Conservation (phyloP, 2,113 vertebrate species). For the Oreocharis arfaki region DNA sequence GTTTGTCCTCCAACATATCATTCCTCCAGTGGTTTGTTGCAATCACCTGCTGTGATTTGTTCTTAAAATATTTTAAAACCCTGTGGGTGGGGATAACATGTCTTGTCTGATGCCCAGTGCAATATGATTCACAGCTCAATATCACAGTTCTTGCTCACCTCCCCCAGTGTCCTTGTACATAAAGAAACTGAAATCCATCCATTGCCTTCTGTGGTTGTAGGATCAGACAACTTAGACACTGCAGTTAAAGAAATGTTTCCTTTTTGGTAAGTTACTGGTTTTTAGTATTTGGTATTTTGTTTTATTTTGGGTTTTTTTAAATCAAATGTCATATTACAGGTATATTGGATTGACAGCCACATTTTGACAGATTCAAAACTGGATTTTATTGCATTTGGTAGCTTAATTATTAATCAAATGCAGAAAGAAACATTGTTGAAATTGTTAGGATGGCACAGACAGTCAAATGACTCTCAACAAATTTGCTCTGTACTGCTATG, state of each 20-base stretch:
- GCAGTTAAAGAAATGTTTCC: background rate
- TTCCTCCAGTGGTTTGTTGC: background rate
- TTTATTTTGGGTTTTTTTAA: background rate
- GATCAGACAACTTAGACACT: background rate
- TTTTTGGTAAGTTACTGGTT: background rate
- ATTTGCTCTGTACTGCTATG: background rate
- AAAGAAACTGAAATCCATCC: background rate
- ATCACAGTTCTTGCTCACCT: background rate
- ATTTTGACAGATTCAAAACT: background rate
- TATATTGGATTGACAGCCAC: background rate
- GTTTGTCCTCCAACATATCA: background rate
- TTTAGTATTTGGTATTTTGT: background rate
- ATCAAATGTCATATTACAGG: background rate
- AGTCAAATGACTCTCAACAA: background rate
- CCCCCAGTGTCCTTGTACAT: background rate
- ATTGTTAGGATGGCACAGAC: background rate
- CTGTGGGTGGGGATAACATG: background rate
- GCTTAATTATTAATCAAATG: background rate
- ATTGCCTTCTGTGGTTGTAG: background rate
- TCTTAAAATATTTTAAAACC: constrained; percentile 22
- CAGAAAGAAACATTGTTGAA: background rate
- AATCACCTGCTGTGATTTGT: constrained; percentile 8
- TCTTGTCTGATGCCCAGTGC: background rate
- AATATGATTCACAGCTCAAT: background rate
- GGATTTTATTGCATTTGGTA: background rate